A percentile compares a stretch with the other conserved stretches of the same genome.
Evolutionary conservation across 2,113 vertebrate genomes (phyloP).

Genomic region (Columbina picui): DNA sequence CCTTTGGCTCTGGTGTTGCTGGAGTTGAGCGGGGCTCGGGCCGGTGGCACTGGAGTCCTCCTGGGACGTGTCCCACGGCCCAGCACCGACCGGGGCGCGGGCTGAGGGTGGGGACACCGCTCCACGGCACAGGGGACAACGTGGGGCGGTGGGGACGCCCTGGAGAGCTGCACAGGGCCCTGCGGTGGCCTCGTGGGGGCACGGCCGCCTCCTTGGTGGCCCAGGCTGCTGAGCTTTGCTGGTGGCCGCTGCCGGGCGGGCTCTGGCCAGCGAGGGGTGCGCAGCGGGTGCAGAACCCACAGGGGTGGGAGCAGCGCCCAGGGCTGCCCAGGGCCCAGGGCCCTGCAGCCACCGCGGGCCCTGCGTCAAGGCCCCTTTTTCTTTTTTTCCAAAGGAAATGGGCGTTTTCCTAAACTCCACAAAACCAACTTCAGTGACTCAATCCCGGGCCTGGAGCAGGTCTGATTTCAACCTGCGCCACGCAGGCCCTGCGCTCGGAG

Average conservation of each 20-base stretch:
- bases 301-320: no score
- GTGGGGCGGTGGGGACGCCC: background rate
- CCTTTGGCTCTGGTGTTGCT: slow-evolving; percentile 54
- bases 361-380: background rate
- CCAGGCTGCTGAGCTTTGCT: background rate
- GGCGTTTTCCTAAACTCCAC: background rate
- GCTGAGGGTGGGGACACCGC: background rate
- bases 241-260: accelerated
- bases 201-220: background rate
- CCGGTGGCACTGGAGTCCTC: accelerated
- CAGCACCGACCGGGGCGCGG: background rate
- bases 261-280: background rate
- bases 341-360: background rate
- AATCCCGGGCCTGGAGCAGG: background rate
- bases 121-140: accelerated
- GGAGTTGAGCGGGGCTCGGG: background rate
- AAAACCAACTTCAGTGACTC: background rate
- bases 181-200: no score
- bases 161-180: background rate
- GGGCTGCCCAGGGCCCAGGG: no score
- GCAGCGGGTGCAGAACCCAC: background rate
- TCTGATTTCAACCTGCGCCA: background rate
- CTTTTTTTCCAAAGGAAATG: background rate
- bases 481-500: background rate
- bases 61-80: background rate